Evolutionary conservation across 2,113 vertebrate species (phyloP).

Genomic region (Pedetes capensis): DNA sequence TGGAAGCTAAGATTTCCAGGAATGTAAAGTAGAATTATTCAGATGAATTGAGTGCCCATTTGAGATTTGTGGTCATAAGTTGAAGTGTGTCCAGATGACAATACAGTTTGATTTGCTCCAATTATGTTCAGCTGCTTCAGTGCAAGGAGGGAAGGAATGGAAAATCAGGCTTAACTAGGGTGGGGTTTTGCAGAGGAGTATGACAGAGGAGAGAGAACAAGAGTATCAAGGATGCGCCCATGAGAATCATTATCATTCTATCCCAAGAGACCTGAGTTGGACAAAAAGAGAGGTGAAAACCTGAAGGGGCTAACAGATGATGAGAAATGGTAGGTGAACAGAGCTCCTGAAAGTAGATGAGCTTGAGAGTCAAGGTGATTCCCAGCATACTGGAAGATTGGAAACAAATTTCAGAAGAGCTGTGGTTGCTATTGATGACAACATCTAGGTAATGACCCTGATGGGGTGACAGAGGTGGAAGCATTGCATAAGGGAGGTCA

Average conservation of each 20-base stretch:
- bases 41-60: not conserved
- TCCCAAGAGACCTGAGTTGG: not conserved
- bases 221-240: not conserved
- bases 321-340: not conserved
- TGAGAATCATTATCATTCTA: not conserved
- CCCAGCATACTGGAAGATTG: not conserved
- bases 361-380: not conserved
- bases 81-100: not conserved
- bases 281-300: not conserved
- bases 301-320: not conserved
- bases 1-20: not conserved
- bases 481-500: not conserved
- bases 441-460: not conserved
- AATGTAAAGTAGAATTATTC: not conserved
- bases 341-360: not conserved
- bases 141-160: not conserved
- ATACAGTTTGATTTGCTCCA: not conserved
- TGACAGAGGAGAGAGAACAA: not conserved
- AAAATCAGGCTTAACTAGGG: not conserved
- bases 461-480: not conserved
- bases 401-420: not conserved
- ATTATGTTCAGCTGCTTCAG: not conserved
- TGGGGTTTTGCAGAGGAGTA: not conserved
- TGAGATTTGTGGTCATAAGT: not conserved
- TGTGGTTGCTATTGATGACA: not conserved